These are phyloP conservation scores for Upupa epops DNA, from an alignment of 2,113 vertebrate genomes.

Conservation along the genomic window DNA sequence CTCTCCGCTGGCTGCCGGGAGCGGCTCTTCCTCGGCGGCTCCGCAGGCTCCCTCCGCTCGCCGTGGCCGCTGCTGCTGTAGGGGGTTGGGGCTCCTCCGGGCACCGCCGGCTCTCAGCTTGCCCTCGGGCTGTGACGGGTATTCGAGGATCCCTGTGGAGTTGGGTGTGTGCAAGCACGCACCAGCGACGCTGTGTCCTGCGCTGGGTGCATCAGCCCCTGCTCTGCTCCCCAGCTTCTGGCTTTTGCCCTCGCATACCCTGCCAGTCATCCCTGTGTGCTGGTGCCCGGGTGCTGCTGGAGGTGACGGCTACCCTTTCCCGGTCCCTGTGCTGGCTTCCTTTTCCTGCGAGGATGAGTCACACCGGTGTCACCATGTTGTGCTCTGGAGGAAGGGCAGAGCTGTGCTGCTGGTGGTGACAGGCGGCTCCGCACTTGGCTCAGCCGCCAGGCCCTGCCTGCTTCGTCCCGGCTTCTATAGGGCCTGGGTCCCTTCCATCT, in stretches of 20 bases:
- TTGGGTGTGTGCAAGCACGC: accelerated
- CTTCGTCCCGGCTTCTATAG: accelerated
- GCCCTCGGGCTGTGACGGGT: neutral
- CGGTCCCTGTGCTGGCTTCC: neutral
- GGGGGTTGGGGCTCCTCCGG: neutral
- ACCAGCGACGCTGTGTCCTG: accelerated
- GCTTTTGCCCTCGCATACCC: accelerated
- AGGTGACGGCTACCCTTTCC: neutral
- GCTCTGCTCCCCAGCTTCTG: neutral
- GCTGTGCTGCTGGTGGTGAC: neutral
- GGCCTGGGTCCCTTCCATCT: neutral
- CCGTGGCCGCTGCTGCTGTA: accelerated
- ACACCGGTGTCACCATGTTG: slow-evolving; percentile 32
- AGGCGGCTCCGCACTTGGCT: accelerated
- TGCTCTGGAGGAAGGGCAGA: slow-evolving; percentile 29
- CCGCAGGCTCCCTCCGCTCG: neutral
- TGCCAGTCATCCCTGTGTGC: neutral
- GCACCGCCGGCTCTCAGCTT: neutral
- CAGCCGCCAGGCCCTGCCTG: neutral
- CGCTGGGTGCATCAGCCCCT: accelerated
- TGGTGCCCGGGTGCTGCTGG: neutral
- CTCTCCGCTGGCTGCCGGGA: neutral
- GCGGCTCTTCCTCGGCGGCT: neutral
- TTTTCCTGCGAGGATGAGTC: slow-evolving; percentile 11
- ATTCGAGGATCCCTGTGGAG: neutral